Evolutionary conservation across 1,140 invertebrate genomes (phyloP), one percentile per base, ranked within the genome.

Genomic region (Hylyphantes graminicola): DNA sequence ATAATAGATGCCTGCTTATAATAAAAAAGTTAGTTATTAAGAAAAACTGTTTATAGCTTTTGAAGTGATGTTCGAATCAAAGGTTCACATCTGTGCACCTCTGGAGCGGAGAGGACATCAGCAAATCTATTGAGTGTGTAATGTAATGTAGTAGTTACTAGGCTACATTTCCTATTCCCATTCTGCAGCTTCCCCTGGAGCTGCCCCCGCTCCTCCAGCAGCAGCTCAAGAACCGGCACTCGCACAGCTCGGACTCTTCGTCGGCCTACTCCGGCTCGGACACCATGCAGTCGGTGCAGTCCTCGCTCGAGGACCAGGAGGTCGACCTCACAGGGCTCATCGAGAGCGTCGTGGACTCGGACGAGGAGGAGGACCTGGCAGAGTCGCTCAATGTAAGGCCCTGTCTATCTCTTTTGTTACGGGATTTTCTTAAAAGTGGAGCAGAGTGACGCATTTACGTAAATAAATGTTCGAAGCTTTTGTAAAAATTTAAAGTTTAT

Each of bases 191-290:
- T 76, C 82, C 82, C 70, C 55, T 85, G 65, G 82, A 85, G 74
- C 70, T 88, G 65, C 87, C 87, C 19, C 80, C 63, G 9, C 72
- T 86, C 57, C 72, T 88, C 51, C 86, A 88, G 67, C 87, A 89
- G 78, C 87, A 87, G 72, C 93, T 94, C 88, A 95, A 96, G 89
- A 95, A 95, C 88, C 92, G 95, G 81, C 94, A 93, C 87, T 95
- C 94, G 19, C 96, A 96, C 89, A 95, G 95, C 51, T 97, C 95
- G 89, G 96, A 98, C 89, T 98, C 96, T 4, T 97, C 95, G 89
- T 97, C 96, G 85, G 96, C 96, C 63, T 98, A 98, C 90, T 97
- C 95, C 87, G 97, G 96, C 53, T 97, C 96, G 73, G 96, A 98
- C 91, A 97, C 96, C 85, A 98, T 98, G 96, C 96, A 96, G 87